These are phyloP conservation scores for Phalacrocorax brasilianus DNA, from an alignment of 2,113 vertebrate species.

Conservation along the genomic window DNA sequence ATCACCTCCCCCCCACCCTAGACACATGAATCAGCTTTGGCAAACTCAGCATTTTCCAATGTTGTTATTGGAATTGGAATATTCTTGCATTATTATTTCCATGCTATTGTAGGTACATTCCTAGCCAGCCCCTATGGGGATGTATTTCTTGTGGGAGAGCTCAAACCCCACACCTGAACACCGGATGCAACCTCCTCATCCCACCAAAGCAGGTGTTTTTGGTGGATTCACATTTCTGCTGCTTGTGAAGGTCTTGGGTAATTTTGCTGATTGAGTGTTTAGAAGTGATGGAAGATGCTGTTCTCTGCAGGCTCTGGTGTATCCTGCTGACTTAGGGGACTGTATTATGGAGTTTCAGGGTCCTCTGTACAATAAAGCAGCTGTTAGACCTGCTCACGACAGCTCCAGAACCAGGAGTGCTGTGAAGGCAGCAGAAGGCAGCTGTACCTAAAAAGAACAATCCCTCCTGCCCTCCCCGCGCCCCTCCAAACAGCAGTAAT, in stretches of 20 bases:
- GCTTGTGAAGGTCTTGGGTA: background rate
- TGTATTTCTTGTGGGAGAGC: background rate
- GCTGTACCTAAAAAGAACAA: background rate
- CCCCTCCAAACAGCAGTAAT: background rate
- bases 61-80: background rate
- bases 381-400: background rate
- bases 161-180: fast-evolving
- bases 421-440: background rate
- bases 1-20: background rate
- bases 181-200: background rate
- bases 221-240: background rate
- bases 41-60: background rate
- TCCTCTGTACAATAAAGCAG: background rate
- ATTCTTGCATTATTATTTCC: background rate
- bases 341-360: background rate
- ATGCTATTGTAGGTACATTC: background rate
- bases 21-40: constrained; percentile 1
- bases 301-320: background rate
- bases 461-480: too few species aligned
- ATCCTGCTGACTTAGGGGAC: background rate
- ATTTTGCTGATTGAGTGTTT: background rate
- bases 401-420: background rate
- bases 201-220: background rate
- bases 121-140: background rate
- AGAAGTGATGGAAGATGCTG: background rate